A percentile compares a stretch with the other conserved stretches of the same genome.
Conservation (phyloP, 2,113 vertebrate species). For the Vireo altiloquus region DNA sequence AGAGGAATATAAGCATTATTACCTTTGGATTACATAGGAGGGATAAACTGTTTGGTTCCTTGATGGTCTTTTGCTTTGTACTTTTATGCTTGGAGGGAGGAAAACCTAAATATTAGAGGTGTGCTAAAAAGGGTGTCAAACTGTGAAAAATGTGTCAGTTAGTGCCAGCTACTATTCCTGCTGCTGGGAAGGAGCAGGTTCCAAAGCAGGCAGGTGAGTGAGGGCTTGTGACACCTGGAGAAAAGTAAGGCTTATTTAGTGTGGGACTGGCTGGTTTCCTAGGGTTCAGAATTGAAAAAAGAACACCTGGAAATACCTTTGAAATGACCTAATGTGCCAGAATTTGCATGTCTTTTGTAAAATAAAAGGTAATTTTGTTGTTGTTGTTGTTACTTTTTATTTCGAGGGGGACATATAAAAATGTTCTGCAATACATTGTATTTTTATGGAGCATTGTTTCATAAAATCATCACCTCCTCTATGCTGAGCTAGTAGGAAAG, state of each 20-base stretch:
- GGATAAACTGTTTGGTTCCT: neutral
- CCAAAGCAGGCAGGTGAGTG: neutral
- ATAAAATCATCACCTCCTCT: neutral
- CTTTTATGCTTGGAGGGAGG: neutral
- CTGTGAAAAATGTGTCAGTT: neutral
- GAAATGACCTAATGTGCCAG: neutral
- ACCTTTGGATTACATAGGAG: neutral
- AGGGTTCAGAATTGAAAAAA: neutral
- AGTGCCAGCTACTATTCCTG: neutral
- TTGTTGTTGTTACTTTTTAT: neutral
- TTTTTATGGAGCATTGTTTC: constrained; percentile 59
- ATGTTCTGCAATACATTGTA: neutral
- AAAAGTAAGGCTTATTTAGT: neutral
- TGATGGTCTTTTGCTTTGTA: constrained; percentile 1
- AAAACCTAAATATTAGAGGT: neutral
- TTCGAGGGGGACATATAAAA: neutral
- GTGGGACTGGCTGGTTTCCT: neutral
- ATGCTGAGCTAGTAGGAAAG: neutral
- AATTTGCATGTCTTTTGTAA: neutral
- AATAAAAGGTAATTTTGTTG: constrained; percentile 23
- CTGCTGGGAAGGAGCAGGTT: neutral
- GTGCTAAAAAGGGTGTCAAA: neutral
- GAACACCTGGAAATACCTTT: neutral
- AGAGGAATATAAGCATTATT: neutral
- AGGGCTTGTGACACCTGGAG: neutral